Base-by-base conservation (phyloP, 2,888 invertebrate species). In the Drosophila limbata region DNA sequence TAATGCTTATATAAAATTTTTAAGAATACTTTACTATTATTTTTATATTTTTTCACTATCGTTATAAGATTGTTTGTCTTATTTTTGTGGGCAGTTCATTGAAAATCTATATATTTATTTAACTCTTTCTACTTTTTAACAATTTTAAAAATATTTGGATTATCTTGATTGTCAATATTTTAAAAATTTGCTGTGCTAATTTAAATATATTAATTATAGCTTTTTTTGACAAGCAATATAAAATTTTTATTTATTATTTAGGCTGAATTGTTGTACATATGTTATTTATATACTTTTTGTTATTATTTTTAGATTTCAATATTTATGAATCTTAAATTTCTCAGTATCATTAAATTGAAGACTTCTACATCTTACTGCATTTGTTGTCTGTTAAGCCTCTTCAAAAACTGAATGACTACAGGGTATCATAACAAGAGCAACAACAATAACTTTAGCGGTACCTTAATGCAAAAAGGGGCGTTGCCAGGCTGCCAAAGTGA, bases 401-500 rank as follows among this genome's bases (percentile, higher is more conserved):
- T 4, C n/a, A 31, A 50, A 19, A 19, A 13, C 31, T 25, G 4
- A 4, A 25, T 45, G 31, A 6, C 9, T 44, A 44, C 50, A 64
- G 64, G 64, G 64, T 64, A 57, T 57, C 4, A 25, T 17, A 51
- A 31, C 21, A 35, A 11, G 15, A 60, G 44, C 44, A 75, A 52
- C 45, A 67, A 77, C 67, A 55, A 61, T 55, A 59, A 70, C 44
- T 62, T 78, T 64, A 61, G 78, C 76, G 69, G 68, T 77, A 62
- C 78, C 69, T 78, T 69, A 61, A 76, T 78, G 69, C 76, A 69
- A 73, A 73, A 79, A 64, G 79, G 77, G 77, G 77, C 77, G 79
- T 74, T 62, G 60, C 62, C 75, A 42, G 50, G 15, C 61, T 62
- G 64, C 67, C 79, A 75, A 74, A 77, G 75, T 79, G 77, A 77